Evolutionary conservation across 2,113 vertebrate species (phyloP).

Genomic region (Lipotes vexillifer): DNA sequence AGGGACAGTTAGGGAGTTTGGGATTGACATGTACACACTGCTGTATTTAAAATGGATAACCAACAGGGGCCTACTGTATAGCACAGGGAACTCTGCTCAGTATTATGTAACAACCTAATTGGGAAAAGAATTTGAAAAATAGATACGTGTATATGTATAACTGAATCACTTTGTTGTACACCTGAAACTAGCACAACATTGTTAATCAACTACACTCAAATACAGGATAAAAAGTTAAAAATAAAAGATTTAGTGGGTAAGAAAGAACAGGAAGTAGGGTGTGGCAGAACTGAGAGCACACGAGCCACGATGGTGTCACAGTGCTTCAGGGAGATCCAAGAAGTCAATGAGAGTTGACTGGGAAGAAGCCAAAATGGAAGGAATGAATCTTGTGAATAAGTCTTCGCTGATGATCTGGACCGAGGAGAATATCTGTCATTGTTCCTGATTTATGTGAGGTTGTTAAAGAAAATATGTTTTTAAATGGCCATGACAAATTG

Average conservation of each 20-base stretch:
- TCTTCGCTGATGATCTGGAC: conserved; percentile 30
- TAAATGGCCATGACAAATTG: conserved; percentile 50
- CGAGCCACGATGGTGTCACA: neutral
- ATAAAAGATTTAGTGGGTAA: neutral
- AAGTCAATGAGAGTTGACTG: neutral
- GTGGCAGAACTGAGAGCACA: neutral
- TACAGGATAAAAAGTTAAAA: too few species aligned
- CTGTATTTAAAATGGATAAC: too few species aligned
- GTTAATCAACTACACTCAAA: too few species aligned
- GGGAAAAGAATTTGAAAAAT: too few species aligned
- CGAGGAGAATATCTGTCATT: neutral
- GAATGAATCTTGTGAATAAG: conserved; percentile 41
- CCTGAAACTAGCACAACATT: too few species aligned
- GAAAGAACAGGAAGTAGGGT: neutral
- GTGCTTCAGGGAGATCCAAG: neutral
- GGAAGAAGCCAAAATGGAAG: conserved; percentile 31
- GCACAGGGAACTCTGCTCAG: too few species aligned
- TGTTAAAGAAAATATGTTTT: conserved; percentile 43
- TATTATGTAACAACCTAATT: too few species aligned
- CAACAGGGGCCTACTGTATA: too few species aligned
- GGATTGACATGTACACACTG: too few species aligned
- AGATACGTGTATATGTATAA: too few species aligned
- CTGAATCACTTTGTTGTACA: too few species aligned
- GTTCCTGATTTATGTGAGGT: conserved; percentile 22
- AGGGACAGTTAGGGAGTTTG: too few species aligned